phyloP scores from a whole-genome alignment of 2,888 invertebrate species.

The Agrilus biguttatus region DNA sequence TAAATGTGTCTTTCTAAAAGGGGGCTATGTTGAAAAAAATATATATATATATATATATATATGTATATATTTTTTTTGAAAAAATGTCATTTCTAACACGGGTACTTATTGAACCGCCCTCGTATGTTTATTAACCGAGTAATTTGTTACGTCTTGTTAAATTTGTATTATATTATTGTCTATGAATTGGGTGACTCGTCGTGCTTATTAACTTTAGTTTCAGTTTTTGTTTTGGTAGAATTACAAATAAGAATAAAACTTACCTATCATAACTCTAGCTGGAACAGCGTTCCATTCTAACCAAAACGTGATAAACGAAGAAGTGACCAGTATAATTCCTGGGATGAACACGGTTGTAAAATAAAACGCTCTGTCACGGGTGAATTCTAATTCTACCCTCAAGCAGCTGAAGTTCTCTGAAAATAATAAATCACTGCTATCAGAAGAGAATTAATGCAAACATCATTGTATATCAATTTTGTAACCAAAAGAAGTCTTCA shows the following conservation, averaged over 20 bases:
- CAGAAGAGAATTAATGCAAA: too few species aligned
- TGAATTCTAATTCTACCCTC: constrained; percentile 85
- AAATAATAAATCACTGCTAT: constrained; percentile 7
- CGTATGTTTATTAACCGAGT: too few species aligned
- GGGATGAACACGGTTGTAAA: constrained; percentile 95
- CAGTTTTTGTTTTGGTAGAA: not conserved
- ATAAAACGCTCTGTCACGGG: constrained; percentile 90
- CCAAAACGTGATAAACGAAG: constrained; percentile 96
- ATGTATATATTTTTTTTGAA: too few species aligned
- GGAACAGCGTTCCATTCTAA: constrained; percentile 95
- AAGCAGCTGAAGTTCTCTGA: constrained; percentile 94
- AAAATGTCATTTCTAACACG: too few species aligned
- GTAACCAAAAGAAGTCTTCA: too few species aligned
- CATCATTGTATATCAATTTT: too few species aligned
- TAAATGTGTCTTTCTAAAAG: too few species aligned
- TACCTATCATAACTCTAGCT: constrained; percentile 92
- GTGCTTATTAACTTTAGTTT: not conserved
- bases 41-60: too few species aligned
- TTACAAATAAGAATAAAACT: constrained; percentile 25
- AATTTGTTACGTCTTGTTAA: too few species aligned
- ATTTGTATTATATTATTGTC: too few species aligned
- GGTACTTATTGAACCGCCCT: too few species aligned
- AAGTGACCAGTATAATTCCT: constrained; percentile 89
- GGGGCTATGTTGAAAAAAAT: too few species aligned
- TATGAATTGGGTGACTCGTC: not conserved